Evolutionary conservation across 2,797 vertebrate species (phyloP), one percentile per base, ranked within the genome.

Genomic region (Erethizon dorsatum): DNA sequence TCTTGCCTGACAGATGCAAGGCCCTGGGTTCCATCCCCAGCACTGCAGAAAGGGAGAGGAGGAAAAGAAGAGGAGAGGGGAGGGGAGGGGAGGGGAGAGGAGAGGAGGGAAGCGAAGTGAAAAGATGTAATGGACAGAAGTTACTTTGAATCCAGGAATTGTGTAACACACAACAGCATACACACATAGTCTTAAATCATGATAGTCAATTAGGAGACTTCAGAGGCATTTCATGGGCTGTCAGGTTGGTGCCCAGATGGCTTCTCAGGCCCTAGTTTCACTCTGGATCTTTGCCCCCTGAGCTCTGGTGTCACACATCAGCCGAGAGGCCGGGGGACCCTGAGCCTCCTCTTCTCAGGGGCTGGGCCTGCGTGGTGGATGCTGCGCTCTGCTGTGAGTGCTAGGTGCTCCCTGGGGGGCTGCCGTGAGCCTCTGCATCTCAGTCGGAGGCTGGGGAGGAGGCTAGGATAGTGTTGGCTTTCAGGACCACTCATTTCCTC

Each of bases 191-290:
- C 59, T 73, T 90, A 11, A 79, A 50, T 50, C n/a, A 2, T 1
- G 11, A 22, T 65, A 14, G n/a, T 8, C 20, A 31, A 54, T 11
- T 61, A 9, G 3, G 59, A 83, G 59, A 45, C 83, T 45, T n/a
- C 10, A 8, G 69, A 26, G 45, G 17, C 31, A 33, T 50, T 15
- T 41, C 26, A 33, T 2, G 50, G 61, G 47, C 18, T 2, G 0
- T 12, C 11, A 18, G 47, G 15, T 45, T 45, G 2, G 8, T 41
- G 13, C n/a, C 18, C 1, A 2, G 5, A 9, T 7, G 9, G 59
- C 67, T 78, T 83, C 69, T 50, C 15, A 22, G 33, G 18, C 22
- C 73, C 80, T 47, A 6, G 31, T 45, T 37, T 73, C 69, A 73
- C 69, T 71, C 69, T 73, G 37, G 37, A 3, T 63, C 28, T 31